Conservation (phyloP, 2,888 invertebrate genomes). For the Sipha maydis region DNA sequence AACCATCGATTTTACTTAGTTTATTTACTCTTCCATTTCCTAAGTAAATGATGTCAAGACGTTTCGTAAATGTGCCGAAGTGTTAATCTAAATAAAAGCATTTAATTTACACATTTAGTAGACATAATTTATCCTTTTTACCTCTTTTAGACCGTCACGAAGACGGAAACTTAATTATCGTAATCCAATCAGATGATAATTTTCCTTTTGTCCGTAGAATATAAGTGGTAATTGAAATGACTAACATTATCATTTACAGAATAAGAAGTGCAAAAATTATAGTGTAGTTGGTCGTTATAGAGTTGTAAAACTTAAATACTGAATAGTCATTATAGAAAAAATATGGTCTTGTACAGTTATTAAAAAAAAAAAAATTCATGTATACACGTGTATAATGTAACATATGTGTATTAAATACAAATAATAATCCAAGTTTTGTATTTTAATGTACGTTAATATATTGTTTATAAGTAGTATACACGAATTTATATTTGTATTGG, state of each 20-base stretch:
- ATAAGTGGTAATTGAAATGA: neutral
- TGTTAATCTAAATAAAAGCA: conserved; percentile 49
- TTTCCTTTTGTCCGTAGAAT: conserved; percentile 4
- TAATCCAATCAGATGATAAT: conserved; percentile 33
- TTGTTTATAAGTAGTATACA: too few species aligned
- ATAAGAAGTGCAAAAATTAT: neutral
- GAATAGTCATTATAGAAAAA: neutral
- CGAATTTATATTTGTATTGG: neutral
- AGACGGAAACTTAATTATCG: conserved; percentile 31
- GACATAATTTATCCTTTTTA: neutral
- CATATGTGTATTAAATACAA: too few species aligned
- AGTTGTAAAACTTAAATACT: too few species aligned
- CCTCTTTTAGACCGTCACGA: conserved; percentile 8
- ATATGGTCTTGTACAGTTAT: neutral
- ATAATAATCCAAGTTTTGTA: too few species aligned
- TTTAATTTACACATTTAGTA: neutral
- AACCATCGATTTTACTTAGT: neutral
- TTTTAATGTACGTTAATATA: too few species aligned
- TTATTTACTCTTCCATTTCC: neutral
- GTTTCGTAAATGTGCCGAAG: neutral
- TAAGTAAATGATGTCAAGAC: neutral
- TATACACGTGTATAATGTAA: too few species aligned
- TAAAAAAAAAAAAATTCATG: too few species aligned
- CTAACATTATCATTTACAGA: neutral
- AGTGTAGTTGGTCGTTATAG: neutral